These are phyloP conservation scores for Mythimna ferrago DNA, from an alignment of 2,888 invertebrate genomes.

Conservation along the genomic window DNA sequence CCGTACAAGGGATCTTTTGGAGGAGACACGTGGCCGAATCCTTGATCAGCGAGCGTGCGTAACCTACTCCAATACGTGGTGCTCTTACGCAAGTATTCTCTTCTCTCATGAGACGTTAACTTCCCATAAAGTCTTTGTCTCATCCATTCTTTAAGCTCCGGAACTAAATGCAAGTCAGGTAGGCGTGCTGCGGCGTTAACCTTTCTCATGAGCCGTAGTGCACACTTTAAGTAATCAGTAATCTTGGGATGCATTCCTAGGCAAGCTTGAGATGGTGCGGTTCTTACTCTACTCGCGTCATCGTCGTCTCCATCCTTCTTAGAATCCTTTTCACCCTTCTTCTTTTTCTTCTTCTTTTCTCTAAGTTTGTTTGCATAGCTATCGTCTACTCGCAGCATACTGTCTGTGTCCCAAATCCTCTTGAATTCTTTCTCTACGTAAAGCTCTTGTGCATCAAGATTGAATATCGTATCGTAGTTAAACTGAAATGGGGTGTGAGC, in stretches of 20 bases:
- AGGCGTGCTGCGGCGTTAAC: conserved; percentile 81
- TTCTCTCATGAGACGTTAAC: conserved; percentile 66
- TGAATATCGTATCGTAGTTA: conserved; percentile 82
- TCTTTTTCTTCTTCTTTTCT: conserved; percentile 73
- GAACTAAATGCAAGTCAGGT: conserved; percentile 81
- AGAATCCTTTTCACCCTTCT: conserved; percentile 23
- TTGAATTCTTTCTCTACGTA: conserved; percentile 80
- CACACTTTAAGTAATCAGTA: conserved; percentile 82
- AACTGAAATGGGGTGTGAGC: conserved; percentile 71
- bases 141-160: conserved; percentile 87
- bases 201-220: conserved; percentile 75
- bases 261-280: conserved; percentile 72
- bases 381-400: conserved; percentile 74
- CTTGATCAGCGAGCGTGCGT: conserved; percentile 67
- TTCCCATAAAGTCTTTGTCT: conserved; percentile 80
- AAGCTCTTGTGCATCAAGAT: conserved; percentile 76
- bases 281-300: conserved; percentile 7
- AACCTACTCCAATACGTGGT: conserved; percentile 76
- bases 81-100: conserved; percentile 72
- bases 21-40: conserved; percentile 75
- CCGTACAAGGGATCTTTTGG: conserved; percentile 70
- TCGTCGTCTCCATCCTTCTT: conserved; percentile 29
- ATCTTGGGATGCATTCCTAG: conserved; percentile 77
- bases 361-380: conserved; percentile 66
- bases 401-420: conserved; percentile 83